Percentiles rank a stretch among this genome's conserved stretches.
These are phyloP conservation scores for Cryptoblepharus egeriae DNA, from an alignment of 2,797 vertebrate species.

Conservation along the genomic window DNA sequence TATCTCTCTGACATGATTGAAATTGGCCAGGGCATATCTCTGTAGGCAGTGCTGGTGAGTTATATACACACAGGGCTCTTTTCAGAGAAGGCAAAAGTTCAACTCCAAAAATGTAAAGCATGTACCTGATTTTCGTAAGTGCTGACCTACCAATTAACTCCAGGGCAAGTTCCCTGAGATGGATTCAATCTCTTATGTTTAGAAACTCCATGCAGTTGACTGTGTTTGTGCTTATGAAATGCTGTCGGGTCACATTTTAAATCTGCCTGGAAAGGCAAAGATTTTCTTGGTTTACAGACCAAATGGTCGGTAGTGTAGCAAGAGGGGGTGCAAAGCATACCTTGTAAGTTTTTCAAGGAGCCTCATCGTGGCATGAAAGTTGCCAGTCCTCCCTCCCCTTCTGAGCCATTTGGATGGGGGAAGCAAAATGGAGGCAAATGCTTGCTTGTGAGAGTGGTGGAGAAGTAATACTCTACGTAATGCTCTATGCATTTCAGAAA, in stretches of 20 bases:
- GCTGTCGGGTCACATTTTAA: too few species aligned
- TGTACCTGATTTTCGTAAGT: slow-evolving; percentile 3
- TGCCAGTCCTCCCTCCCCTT: too few species aligned
- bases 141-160: slow-evolving; percentile 9
- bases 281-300: neutral
- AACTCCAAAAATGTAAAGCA: slow-evolving; percentile 14
- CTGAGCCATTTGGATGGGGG: too few species aligned
- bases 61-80: slow-evolving; percentile 6
- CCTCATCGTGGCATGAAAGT: too few species aligned
- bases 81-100: slow-evolving; percentile 1
- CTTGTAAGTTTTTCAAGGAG: too few species aligned
- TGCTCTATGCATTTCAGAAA: too few species aligned
- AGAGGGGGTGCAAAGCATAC: too few species aligned
- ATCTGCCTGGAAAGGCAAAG: neutral
- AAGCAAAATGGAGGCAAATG: too few species aligned
- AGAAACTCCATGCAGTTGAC: neutral
- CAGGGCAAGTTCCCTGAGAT: neutral
- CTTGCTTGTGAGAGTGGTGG: too few species aligned
- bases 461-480: too few species aligned
- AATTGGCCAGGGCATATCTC: neutral
- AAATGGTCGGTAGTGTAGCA: too few species aligned
- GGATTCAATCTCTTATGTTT: neutral
- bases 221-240: neutral
- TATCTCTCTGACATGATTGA: slow-evolving; percentile 24
- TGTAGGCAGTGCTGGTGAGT: neutral